Evolutionary conservation across 1,140 invertebrate species (phyloP).

Genomic region (Aphelinus certus): DNA sequence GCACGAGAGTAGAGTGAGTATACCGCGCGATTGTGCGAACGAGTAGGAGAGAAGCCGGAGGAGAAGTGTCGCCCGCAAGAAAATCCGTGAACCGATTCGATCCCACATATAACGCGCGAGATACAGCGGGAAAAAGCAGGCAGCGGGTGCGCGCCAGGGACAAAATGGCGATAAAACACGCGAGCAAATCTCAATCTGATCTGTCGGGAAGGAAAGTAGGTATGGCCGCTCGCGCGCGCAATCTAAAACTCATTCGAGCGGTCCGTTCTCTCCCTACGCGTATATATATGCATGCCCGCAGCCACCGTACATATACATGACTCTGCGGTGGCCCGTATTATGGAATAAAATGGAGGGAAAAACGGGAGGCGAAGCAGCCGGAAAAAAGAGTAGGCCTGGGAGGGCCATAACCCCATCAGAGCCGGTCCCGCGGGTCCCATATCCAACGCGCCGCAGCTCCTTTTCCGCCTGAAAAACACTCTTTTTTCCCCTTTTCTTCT

Average conservation of each 20-base stretch:
- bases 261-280: constrained; percentile 47
- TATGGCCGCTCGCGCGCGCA: constrained; percentile 45
- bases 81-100: neutral
- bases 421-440: constrained; percentile 59
- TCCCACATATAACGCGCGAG: neutral
- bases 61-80: neutral
- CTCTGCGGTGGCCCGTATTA: constrained; percentile 53
- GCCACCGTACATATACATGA: constrained; percentile 56
- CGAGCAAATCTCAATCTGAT: constrained; percentile 59
- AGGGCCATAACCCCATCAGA: constrained; percentile 67
- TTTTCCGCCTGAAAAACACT: constrained; percentile 30
- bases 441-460: constrained; percentile 47
- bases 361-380: constrained; percentile 56
- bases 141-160: neutral
- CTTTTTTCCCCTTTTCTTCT: constrained; percentile 5
- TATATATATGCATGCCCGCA: too few relatives aligned
- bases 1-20: constrained; percentile 24
- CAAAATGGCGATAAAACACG: constrained; percentile 41
- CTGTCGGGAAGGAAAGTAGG: constrained; percentile 48
- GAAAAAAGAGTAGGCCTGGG: constrained; percentile 65
- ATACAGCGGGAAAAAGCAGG: too few relatives aligned
- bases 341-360: constrained; percentile 65
- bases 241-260: constrained; percentile 59
- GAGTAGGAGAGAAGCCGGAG: neutral
- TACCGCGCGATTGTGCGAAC: neutral